Base-by-base conservation (phyloP, 2,113 vertebrate genomes). In the Rhinichthys klamathensis region DNA sequence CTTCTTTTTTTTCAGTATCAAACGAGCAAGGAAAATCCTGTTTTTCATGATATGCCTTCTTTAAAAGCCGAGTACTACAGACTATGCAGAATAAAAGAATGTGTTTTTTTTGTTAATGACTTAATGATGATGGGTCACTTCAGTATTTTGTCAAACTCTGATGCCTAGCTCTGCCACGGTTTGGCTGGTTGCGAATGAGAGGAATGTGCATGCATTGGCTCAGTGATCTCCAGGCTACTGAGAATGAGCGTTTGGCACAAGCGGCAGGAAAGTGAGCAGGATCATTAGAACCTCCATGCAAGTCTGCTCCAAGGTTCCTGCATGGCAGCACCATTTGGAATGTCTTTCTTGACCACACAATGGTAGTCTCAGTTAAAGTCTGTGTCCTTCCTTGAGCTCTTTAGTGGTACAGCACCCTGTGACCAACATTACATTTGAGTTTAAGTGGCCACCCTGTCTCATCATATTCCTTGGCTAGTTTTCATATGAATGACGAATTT, bases 271-370 rank as follows among this genome's bases (percentile, higher is more conserved):
- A 63, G 56, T 63, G 77, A 46, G 58, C 77, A n/a, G 58, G 15
- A n/a, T 84, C 73, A 76, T 75, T 75, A 65, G 72, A 76, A 51
- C 46, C 82, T 46, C 82, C 30, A 63, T 84, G 41, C 75, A 58
- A 61, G 75, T 61, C 35, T 78, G 80, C 38, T 78, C 76, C 82
- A 79, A 63, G 44, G 6, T 51, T 44, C 23, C 10, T 81, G 32
- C 72, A 51, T 54, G 21, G 23, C 65, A 65, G 65, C 60, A 54
- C 21, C 30, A 63, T 60, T 46, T 38, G 46, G 65, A 84, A 51
- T 23, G 2, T 11, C 69, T 81, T 44, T 75, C 77, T 73, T 74
- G 25, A 74, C 41, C 70, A 74, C 72, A 46, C 72, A 74, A n/a
- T 67, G n/a, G 74, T 79, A 56, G 61, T 78, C 80, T 38, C 60